Evolutionary conservation across 2,797 vertebrate species (phyloP).

Genomic region (Dicrostonyx torquatus): DNA sequence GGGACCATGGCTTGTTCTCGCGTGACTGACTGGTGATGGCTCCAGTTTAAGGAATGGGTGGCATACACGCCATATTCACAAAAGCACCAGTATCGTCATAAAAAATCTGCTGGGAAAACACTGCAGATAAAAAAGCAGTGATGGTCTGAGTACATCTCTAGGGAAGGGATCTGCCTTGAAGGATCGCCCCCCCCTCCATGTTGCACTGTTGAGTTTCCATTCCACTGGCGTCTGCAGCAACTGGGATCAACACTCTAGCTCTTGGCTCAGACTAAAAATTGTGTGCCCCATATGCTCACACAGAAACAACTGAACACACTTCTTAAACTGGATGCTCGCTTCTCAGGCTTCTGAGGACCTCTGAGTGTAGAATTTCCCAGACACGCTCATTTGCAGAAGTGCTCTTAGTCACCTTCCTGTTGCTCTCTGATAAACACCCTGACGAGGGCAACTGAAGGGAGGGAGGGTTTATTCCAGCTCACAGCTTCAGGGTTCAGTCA

Average conservation of each 20-base stretch:
- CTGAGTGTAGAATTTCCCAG: background rate
- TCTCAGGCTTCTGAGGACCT: background rate
- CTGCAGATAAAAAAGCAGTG: background rate
- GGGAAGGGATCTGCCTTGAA: accelerated
- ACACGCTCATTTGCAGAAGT: background rate
- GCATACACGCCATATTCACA: background rate
- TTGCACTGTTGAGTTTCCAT: accelerated
- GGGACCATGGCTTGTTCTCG: background rate
- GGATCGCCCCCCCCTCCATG: accelerated
- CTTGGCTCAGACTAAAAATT: background rate
- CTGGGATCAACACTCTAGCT: accelerated
- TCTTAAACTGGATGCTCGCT: background rate
- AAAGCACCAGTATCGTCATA: accelerated
- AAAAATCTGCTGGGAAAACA: background rate
- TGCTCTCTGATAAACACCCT: background rate
- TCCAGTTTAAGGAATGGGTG: background rate
- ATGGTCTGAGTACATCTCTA: too few relatives aligned
- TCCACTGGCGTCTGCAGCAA: background rate
- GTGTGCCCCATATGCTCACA: background rate
- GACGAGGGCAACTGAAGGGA: background rate
- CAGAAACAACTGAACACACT: background rate
- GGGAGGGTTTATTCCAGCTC: background rate
- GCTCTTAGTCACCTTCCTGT: too few relatives aligned
- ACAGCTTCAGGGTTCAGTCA: background rate
- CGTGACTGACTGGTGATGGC: background rate